Percentiles rank a stretch among this genome's conserved stretches.
Evolutionary conservation across 1,140 invertebrate species (phyloP).

Genomic region (Diabrotica virgifera): DNA sequence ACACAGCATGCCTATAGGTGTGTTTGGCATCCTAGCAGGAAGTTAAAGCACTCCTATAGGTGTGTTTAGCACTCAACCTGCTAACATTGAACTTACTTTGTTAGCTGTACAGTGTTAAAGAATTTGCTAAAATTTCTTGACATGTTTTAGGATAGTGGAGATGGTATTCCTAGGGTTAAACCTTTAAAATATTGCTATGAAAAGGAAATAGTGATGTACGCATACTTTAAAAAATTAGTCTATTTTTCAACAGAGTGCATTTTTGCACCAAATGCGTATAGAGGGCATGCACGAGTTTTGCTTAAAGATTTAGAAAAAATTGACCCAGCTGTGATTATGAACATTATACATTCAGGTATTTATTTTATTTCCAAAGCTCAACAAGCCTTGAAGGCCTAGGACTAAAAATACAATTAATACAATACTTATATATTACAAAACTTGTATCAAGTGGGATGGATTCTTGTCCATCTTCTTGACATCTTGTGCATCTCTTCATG

Average conservation of each 20-base stretch:
- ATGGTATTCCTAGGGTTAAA: slow-evolving; percentile 89
- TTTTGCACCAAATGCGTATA: slow-evolving; percentile 97
- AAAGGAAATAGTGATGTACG: slow-evolving; percentile 99
- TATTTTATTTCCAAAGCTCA: not conserved
- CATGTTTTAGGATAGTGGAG: slow-evolving; percentile 64
- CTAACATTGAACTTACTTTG: too few species aligned
- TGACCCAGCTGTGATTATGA: slow-evolving; percentile 89
- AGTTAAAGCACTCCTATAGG: too few species aligned
- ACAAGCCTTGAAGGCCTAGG: too few species aligned
- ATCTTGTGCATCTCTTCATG: too few species aligned
- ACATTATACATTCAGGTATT: slow-evolving; percentile 93
- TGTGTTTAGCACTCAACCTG: too few species aligned
- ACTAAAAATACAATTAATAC: too few species aligned
- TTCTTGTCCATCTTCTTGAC: too few species aligned
- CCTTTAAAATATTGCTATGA: slow-evolving; percentile 99
- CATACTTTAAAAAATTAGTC: slow-evolving; percentile 94
- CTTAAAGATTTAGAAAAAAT: slow-evolving; percentile 97
- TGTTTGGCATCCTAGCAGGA: too few species aligned
- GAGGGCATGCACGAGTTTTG: slow-evolving; percentile 87
- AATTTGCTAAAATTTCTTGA: not conserved
- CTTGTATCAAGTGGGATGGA: too few species aligned
- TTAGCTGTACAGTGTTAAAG: too few species aligned
- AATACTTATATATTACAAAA: too few species aligned
- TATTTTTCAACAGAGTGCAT: slow-evolving; percentile 99
- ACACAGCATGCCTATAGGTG: too few species aligned